Percentiles rank a stretch among this genome's conserved stretches.
Conservation (phyloP, 2,888 invertebrate species). For the Apamea crenata region DNA sequence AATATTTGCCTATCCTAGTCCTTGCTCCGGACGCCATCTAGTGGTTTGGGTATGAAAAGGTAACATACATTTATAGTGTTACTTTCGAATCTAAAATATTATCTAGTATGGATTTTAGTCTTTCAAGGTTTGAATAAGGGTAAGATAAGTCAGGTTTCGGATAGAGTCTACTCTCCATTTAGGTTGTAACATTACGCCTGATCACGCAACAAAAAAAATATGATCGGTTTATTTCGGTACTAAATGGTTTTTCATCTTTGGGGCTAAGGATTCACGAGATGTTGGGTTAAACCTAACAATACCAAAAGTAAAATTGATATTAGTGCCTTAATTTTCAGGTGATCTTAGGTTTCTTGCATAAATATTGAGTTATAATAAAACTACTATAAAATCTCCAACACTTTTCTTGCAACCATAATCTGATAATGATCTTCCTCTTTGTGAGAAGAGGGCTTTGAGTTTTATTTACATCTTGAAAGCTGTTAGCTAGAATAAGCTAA, state of each 20-base stretch:
- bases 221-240: not conserved
- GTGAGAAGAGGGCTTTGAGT: not conserved
- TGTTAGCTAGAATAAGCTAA: not conserved
- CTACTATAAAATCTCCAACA: not conserved
- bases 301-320: not conserved
- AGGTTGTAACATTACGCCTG: not conserved
- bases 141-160: not conserved
- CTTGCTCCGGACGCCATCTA: too few relatives aligned
- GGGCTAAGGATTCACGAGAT: not conserved
- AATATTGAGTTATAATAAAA: conserved; percentile 3
- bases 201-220: not conserved
- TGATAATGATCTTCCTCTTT: not conserved
- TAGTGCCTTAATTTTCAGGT: not conserved
- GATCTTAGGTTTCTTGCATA: not conserved
- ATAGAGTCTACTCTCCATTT: not conserved
- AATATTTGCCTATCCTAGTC: too few relatives aligned
- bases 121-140: not conserved
- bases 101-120: not conserved
- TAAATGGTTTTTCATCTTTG: not conserved
- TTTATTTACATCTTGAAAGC: not conserved
- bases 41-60: too few relatives aligned
- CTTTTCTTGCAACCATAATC: not conserved
- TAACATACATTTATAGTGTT: too few relatives aligned
- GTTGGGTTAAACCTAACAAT: not conserved
- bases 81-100: too few relatives aligned